A percentile compares a stretch with the other conserved stretches of the same genome.
Conservation (phyloP, 2,113 vertebrate genomes). For the Pelecanus crispus region DNA sequence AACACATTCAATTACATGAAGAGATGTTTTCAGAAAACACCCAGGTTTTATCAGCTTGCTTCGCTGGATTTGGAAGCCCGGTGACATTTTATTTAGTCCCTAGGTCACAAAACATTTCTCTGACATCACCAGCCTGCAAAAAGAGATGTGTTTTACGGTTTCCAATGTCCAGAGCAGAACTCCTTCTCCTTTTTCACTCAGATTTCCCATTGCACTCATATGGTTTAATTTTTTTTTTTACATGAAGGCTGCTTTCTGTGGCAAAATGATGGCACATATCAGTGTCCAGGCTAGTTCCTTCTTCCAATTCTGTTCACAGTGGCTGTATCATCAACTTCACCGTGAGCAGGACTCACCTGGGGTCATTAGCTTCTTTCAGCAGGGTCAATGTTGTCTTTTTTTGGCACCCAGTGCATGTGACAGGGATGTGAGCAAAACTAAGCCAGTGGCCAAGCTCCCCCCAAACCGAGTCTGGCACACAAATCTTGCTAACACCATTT, state of each 20-base stretch:
- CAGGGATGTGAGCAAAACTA: neutral
- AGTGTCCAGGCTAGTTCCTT: neutral
- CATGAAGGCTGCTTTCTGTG: neutral
- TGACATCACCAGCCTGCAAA: neutral
- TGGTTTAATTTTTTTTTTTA: neutral
- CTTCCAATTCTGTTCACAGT: neutral
- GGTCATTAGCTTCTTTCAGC: neutral
- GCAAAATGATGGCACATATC: neutral
- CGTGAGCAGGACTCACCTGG: neutral
- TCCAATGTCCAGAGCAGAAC: neutral
- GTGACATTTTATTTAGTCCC: conserved; percentile 22
- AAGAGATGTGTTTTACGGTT: neutral
- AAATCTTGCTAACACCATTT: neutral
- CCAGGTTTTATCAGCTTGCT: neutral
- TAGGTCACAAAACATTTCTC: neutral
- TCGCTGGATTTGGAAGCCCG: neutral
- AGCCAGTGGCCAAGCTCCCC: neutral
- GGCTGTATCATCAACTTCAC: neutral
- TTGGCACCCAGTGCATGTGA: neutral
- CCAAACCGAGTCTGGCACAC: too few relatives aligned
- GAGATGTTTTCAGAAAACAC: neutral
- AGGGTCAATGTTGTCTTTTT: neutral
- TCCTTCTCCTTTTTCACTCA: neutral
- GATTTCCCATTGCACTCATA: neutral
- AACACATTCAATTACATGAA: neutral